Conservation (phyloP, 2,113 vertebrate species). For the Lagopus muta region DNA sequence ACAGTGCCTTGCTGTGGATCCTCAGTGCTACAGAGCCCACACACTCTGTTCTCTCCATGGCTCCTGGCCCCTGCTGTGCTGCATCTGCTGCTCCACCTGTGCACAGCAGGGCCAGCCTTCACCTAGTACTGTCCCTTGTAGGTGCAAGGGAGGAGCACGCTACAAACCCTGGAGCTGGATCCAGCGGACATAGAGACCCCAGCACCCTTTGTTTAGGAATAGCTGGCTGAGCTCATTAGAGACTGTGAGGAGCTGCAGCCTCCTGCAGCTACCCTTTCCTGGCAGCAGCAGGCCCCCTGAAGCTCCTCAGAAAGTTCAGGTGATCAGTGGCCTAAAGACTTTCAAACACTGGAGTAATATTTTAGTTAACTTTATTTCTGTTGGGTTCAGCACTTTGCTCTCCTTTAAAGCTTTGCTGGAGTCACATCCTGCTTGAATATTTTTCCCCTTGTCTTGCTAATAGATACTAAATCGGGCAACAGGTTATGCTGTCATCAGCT, state of each 20-base stretch:
- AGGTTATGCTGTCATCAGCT: background rate
- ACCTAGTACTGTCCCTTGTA: background rate
- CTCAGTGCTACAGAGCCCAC: rapidly evolving
- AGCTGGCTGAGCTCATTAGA: background rate
- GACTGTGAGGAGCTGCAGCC: background rate
- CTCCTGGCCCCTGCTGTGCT: background rate
- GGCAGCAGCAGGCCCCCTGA: background rate
- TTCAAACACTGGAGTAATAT: background rate
- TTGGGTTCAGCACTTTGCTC: background rate
- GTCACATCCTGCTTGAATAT: background rate
- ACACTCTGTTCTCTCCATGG: background rate
- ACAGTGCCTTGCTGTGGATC: rapidly evolving
- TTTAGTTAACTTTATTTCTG: conserved; percentile 26
- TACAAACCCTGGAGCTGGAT: background rate
- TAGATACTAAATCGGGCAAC: conserved; percentile 22
- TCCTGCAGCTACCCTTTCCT: background rate
- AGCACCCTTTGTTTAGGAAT: background rate
- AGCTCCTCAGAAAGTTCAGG: background rate
- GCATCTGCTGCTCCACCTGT: background rate
- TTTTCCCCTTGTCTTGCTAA: conserved; percentile 1
- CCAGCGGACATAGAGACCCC: background rate
- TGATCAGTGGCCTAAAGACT: background rate
- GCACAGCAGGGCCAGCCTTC: background rate
- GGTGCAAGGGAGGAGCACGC: background rate
- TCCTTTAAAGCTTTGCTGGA: background rate